phyloP scores from a whole-genome alignment of 2,888 invertebrate species.

The Hypsopygia costalis region DNA sequence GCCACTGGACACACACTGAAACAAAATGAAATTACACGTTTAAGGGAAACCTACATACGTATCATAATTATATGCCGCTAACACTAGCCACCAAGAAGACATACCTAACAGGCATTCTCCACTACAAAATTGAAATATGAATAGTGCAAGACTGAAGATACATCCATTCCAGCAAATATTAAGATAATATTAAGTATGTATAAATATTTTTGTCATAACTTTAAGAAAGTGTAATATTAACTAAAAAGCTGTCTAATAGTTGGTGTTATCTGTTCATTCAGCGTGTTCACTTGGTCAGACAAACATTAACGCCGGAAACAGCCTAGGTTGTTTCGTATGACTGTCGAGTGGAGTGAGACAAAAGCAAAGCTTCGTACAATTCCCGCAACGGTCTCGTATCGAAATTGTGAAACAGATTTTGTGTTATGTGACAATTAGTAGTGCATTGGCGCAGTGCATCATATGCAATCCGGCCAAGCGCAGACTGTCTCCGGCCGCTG shows the following conservation, averaged over 20 bases:
- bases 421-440: conserved; percentile 7
- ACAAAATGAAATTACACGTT: conserved; percentile 69
- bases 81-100: conserved; percentile 53
- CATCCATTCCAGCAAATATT: conserved; percentile 63
- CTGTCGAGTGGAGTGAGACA: not conserved
- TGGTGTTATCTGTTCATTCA: conserved; percentile 44
- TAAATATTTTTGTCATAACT: conserved; percentile 26
- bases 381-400: not conserved
- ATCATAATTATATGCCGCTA: conserved; percentile 21
- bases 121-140: conserved; percentile 60
- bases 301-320: conserved; percentile 57
- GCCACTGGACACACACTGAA: conserved; percentile 95
- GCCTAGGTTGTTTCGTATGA: conserved; percentile 25
- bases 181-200: conserved; percentile 37
- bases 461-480: conserved; percentile 11
- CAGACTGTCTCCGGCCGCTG: conserved; percentile 63
- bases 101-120: conserved; percentile 66
- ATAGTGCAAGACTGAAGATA: conserved; percentile 62
- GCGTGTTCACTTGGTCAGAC: conserved; percentile 43
- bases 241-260: conserved; percentile 62
- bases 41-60: conserved; percentile 14
- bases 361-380: not conserved
- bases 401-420: conserved; percentile 2
- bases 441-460: conserved; percentile 16
- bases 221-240: conserved; percentile 38